phyloP scores from a whole-genome alignment of 1,140 invertebrate genomes.

The Lepidurus packardi region DNA sequence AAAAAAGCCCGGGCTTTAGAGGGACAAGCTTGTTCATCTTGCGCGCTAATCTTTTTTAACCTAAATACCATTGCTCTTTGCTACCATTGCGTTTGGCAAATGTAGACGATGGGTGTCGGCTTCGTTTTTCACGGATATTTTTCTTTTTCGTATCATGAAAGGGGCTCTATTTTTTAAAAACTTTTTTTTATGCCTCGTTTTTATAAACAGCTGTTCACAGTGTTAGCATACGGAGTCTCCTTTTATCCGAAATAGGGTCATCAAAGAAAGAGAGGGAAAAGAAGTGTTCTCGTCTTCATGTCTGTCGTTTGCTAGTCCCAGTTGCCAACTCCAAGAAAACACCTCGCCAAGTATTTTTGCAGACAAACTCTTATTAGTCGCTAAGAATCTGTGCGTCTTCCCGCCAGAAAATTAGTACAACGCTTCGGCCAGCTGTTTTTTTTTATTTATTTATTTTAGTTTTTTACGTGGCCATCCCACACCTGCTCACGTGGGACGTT shows the following conservation, averaged over 20 bases:
- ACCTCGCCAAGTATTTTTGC: conserved; percentile 21
- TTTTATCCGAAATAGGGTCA: conserved; percentile 17
- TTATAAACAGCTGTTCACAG: conserved; percentile 1
- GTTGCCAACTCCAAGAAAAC: neutral
- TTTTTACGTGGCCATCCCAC: neutral
- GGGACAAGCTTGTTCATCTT: neutral
- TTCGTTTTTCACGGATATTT: neutral
- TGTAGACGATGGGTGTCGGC: neutral
- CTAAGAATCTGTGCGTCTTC: neutral
- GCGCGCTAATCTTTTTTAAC: conserved; percentile 18
- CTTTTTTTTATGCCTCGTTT: neutral
- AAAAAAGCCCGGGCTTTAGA: neutral
- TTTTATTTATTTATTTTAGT: neutral
- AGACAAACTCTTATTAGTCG: conserved; percentile 3
- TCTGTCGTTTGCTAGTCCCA: neutral
- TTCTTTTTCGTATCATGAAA: neutral
- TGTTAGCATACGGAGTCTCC: neutral
- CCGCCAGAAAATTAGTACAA: neutral
- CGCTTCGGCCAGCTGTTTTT: too few species aligned
- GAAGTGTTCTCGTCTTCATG: neutral
- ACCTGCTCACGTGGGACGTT: neutral
- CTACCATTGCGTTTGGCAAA: neutral
- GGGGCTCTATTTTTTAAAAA: neutral
- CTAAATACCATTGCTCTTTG: conserved; percentile 3
- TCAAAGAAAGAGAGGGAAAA: neutral